Conservation (phyloP, 2,113 vertebrate species). For the Mus musculus region GRCm39 chr7:69755001-69755500, state of each 20-base stretch:
- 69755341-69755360: conserved; percentile 27
- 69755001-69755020: conserved; percentile 81
- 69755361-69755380: conserved; percentile 20
- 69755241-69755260: neutral
- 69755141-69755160: conserved; percentile 29
- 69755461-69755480: conserved; percentile 12
- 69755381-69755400: neutral
- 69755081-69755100: neutral
- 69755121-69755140: conserved; percentile 68
- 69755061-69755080: conserved; percentile 74
- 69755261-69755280: neutral
- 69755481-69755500: conserved; percentile 8
- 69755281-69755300: conserved; percentile 17
- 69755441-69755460: conserved; percentile 1
- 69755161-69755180: conserved; percentile 23
- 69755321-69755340: conserved; percentile 34
- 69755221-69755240: neutral
- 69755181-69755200: conserved; percentile 20
- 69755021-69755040: conserved; percentile 77
- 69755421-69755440: conserved; percentile 65
- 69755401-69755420: conserved; percentile 19
- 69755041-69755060: conserved; percentile 72
- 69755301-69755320: conserved; percentile 42
- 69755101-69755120: conserved; percentile 51
- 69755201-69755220: conserved; percentile 8